Evolutionary conservation across 37 sponge, comb jelly and placozoan species (phyloP).

Genomic region (Aphrocallistes beatrix): DNA sequence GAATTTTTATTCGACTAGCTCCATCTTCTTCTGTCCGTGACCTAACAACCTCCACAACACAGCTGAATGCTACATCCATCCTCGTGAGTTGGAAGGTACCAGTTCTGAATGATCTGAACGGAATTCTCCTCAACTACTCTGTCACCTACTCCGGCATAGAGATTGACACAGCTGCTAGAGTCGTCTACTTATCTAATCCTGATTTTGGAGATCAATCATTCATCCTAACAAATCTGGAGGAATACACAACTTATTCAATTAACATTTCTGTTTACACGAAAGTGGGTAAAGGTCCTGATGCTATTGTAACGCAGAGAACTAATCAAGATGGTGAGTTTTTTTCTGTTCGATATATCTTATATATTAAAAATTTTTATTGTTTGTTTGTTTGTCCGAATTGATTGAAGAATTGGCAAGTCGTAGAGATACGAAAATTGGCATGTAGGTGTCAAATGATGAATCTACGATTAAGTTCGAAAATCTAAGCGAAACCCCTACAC

Average conservation of each 20-base stretch:
- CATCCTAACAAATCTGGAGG: neutral
- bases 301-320: neutral
- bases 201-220: neutral
- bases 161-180: slow-evolving; percentile 9
- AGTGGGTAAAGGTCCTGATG: slow-evolving; percentile 13
- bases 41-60: neutral
- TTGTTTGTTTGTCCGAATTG: too few relatives aligned
- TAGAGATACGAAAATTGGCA: too few relatives aligned
- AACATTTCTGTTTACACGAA: slow-evolving; percentile 8
- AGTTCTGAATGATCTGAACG: slow-evolving; percentile 7
- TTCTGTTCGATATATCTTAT: too few relatives aligned
- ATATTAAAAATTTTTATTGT: too few relatives aligned
- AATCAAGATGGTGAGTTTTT: slow-evolving; percentile 17
- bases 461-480: too few relatives aligned
- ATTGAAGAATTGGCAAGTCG: too few relatives aligned
- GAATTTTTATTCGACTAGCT: neutral
- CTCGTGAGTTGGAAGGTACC: neutral
- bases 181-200: neutral
- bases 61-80: slow-evolving; percentile 6
- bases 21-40: neutral
- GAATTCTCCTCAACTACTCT: neutral
- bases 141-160: slow-evolving; percentile 14
- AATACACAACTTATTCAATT: neutral
- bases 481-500: too few relatives aligned
- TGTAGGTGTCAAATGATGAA: too few relatives aligned